Conservation (phyloP, 2,797 vertebrate genomes). For the Crocodylus rhombifer region DNA sequence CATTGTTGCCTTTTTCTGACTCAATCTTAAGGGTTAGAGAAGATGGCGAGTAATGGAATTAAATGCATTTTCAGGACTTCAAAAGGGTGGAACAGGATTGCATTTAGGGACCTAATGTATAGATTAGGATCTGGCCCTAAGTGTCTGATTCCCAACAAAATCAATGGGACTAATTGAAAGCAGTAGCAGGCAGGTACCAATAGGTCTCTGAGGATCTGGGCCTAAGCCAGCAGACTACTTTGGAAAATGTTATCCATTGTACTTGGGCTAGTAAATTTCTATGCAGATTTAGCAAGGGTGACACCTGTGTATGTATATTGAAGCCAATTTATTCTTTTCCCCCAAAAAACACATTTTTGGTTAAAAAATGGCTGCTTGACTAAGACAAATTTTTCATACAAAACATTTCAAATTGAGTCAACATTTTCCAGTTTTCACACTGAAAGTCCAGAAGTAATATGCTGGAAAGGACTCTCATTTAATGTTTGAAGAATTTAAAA, state of each 20-base stretch:
- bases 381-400: no score
- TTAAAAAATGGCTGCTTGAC: neutral
- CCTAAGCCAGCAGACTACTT: neutral
- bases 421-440: neutral
- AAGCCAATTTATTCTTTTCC: neutral
- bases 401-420: no score
- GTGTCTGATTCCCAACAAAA: neutral
- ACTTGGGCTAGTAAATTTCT: neutral
- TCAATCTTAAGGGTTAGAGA: no score
- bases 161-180: neutral
- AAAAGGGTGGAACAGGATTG: no score
- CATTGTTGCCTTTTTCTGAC: no score
- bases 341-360: neutral
- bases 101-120: no score
- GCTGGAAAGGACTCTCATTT: neutral
- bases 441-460: neutral
- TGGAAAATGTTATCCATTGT: neutral
- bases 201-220: no score
- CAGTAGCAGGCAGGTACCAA: no score
- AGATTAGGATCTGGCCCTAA: neutral
- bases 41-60: no score
- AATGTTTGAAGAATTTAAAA: neutral
- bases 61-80: no score
- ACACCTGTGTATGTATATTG: neutral
- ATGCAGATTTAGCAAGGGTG: neutral